Conservation (phyloP, 2,797 vertebrate genomes). For the Lophius americanus region DNA sequence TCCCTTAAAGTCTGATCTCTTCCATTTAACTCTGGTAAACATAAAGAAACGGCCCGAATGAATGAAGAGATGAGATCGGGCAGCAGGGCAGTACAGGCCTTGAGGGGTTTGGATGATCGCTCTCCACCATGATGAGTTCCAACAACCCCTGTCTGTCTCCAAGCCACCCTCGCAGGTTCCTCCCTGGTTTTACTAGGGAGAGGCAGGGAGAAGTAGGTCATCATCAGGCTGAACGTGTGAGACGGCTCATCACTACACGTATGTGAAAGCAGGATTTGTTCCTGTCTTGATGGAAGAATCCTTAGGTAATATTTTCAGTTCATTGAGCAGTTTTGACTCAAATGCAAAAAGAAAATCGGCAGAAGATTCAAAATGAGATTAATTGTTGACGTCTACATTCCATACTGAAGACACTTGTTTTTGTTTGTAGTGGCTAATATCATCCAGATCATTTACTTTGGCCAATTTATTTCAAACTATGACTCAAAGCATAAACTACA, state of each 20-base stretch:
- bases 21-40: background rate
- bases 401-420: background rate
- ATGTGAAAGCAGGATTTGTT: constrained; percentile 6
- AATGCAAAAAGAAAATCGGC: background rate
- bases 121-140: constrained; percentile 46
- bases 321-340: background rate
- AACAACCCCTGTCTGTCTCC: constrained; percentile 47
- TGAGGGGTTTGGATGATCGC: constrained; percentile 40
- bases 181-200: constrained; percentile 14
- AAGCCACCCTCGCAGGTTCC: constrained; percentile 47
- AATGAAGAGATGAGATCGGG: constrained; percentile 34
- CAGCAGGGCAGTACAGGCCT: constrained; percentile 27
- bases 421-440: background rate
- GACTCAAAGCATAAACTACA: background rate
- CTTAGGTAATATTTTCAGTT: no score
- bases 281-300: background rate
- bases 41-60: constrained; percentile 1
- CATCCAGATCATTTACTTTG: background rate
- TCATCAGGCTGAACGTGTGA: constrained; percentile 41
- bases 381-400: constrained; percentile 7
- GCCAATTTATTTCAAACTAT: background rate
- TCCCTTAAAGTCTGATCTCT: background rate
- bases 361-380: constrained; percentile 9
- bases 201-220: constrained; percentile 40
- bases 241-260: constrained; percentile 28